Base-by-base conservation (phyloP, 2,888 invertebrate species). In the Drosophila greeni region DNA sequence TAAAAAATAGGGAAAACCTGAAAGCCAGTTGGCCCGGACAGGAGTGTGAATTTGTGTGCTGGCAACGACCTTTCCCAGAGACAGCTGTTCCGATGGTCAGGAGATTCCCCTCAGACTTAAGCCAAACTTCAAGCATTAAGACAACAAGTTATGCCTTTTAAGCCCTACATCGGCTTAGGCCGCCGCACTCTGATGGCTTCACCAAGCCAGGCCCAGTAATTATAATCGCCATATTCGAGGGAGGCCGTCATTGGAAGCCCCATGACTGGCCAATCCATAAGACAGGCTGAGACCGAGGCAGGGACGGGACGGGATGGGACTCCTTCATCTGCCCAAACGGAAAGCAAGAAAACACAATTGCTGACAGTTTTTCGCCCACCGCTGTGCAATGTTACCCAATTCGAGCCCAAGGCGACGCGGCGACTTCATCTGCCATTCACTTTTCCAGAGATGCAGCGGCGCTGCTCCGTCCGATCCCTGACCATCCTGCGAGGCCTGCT, bases 381-480 rank as follows among this genome's bases (percentile, higher is more conserved):
- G 64, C 62, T 42, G 48, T 29, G 61, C 47, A 57, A 66, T 57
- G 60, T 82, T 80, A 66, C 64, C 59, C 83, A 84, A 84, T 82
- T 66, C 26, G 45, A 61, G 74, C 81, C 70, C 66, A 69, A 71
- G 66, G 82, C 71, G 54, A 47, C 48, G 52, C 76, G 55, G 47
- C 76, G 49, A 42, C 55, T 55, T 62, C 76, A 76, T 71, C 76
- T 82, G 84, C 78, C 78, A 81, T 79, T 79, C 78, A 79, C 78
- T 79, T 79, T 83, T 76, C 47, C 42, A 29, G 40, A 31, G 59
- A 60, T 59, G 59, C 59, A 43, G 43, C 43, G 60, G 60, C 59
- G 26, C 45, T 14, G 42, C 42, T 42, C 16, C 43, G 31, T 26
- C 42, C 65, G 61, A 75, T 75, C 56, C 43, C 42, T 43, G 59